Conservation (phyloP, 2,797 vertebrate genomes). For the Sparidentex hasta region DNA sequence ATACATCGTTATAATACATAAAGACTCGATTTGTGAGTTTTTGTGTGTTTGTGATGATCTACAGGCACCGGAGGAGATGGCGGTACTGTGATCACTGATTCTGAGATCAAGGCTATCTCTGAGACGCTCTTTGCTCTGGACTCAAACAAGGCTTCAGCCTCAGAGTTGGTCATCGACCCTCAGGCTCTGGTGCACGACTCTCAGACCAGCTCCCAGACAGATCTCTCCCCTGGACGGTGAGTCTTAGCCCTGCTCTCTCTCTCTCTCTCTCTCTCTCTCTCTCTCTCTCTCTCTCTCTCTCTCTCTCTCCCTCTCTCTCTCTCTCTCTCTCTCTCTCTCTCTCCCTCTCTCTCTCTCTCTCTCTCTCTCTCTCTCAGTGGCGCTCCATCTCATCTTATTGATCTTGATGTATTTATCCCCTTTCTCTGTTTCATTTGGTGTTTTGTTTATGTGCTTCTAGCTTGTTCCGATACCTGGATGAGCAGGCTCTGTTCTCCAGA, state of each 20-base stretch:
- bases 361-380: too few relatives aligned
- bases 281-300: not conserved
- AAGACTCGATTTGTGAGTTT: conserved; percentile 5
- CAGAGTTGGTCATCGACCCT: conserved; percentile 79
- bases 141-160: conserved; percentile 83
- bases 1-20: not conserved
- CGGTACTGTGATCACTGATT: conserved; percentile 67
- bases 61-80: conserved; percentile 42
- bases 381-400: not conserved
- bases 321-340: not conserved
- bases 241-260: conserved; percentile 14
- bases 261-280: too few relatives aligned
- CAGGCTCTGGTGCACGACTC: conserved; percentile 79
- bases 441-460: conserved; percentile 64
- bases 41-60: conserved; percentile 38
- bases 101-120: conserved; percentile 83
- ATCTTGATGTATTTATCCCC: not conserved
- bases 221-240: conserved; percentile 83
- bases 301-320: not conserved
- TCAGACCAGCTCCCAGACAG: conserved; percentile 71
- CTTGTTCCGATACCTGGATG: conserved; percentile 83
- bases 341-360: not conserved
- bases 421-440: not conserved
- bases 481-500: conserved; percentile 82
- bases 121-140: conserved; percentile 85